Conservation (phyloP, 2,113 vertebrate genomes). For the Callipepla californica region DNA sequence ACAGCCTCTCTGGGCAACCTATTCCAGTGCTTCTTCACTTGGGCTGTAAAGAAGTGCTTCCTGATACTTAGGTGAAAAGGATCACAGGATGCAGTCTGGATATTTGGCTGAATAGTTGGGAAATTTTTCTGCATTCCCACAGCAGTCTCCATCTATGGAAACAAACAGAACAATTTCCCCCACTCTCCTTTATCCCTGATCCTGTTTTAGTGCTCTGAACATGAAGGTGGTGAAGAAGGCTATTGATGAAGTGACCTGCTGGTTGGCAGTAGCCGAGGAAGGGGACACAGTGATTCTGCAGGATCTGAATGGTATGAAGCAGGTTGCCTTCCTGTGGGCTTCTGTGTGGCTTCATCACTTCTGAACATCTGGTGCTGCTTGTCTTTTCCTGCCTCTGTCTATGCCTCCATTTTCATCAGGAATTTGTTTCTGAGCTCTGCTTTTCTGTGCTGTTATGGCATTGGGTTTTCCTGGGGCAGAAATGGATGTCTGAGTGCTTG, state of each 20-base stretch:
- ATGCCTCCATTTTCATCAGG: background rate
- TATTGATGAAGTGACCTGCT: slow-evolving; percentile 77
- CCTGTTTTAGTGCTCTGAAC: slow-evolving; percentile 33
- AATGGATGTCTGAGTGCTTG: background rate
- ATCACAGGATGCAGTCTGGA: background rate
- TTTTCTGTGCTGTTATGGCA: accelerated
- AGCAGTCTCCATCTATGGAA: background rate
- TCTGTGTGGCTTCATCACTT: background rate
- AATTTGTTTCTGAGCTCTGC: background rate
- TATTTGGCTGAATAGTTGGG: background rate
- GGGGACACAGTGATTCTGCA: slow-evolving; percentile 74
- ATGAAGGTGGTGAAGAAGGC: slow-evolving; percentile 76
- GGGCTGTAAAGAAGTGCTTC: background rate
- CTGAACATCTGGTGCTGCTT: background rate
- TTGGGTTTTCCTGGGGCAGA: background rate
- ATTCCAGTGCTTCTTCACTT: background rate
- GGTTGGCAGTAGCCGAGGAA: slow-evolving; percentile 75
- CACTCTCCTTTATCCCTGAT: background rate
- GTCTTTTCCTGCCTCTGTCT: background rate
- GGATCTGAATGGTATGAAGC: slow-evolving; percentile 72
- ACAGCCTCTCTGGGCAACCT: background rate
- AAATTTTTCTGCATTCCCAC: background rate
- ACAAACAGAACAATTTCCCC: background rate
- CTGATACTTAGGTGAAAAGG: background rate
- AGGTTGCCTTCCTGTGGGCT: background rate